Evolutionary conservation across 2,888 invertebrate genomes (phyloP).

Genomic region (Cheilosia urbana): DNA sequence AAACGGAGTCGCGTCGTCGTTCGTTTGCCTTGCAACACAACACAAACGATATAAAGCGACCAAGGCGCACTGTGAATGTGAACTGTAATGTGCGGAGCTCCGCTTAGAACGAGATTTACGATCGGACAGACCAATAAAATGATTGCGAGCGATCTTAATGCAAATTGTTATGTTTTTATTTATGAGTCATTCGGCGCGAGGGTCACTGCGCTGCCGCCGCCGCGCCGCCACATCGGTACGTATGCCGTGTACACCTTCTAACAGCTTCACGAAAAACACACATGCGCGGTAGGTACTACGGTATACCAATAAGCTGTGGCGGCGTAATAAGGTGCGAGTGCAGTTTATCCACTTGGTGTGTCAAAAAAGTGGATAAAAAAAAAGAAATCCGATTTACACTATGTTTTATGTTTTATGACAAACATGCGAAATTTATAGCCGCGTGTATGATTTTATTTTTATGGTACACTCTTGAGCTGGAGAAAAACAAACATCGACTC

Average conservation of each 20-base stretch:
- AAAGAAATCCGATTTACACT: constrained; percentile 68
- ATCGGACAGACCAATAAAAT: constrained; percentile 82
- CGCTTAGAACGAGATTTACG: constrained; percentile 80
- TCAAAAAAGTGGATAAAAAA: constrained; percentile 38
- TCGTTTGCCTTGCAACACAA: constrained; percentile 15
- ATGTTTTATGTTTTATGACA: constrained; percentile 70
- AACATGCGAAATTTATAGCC: constrained; percentile 69
- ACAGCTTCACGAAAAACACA: constrained; percentile 47
- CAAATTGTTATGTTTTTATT: constrained; percentile 81
- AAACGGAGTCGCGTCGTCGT: constrained; percentile 36
- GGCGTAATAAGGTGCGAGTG: constrained; percentile 71
- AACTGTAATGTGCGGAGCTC: background rate
- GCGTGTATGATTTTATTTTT: constrained; percentile 34
- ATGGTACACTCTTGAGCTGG: constrained; percentile 17
- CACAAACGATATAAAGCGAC: constrained; percentile 18
- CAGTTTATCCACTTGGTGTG: constrained; percentile 67
- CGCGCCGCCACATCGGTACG: constrained; percentile 23
- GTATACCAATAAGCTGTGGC: background rate
- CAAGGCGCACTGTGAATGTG: background rate
- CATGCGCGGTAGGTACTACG: background rate
- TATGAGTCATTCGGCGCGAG: constrained; percentile 73
- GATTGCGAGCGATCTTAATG: constrained; percentile 83
- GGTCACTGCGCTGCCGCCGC: constrained; percentile 62
- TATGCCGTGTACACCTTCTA: constrained; percentile 25
- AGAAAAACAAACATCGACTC: constrained; percentile 43